These are phyloP conservation scores for Lucilia sericata DNA, from an alignment of 1,140 invertebrate species.

Conservation along the genomic window DNA sequence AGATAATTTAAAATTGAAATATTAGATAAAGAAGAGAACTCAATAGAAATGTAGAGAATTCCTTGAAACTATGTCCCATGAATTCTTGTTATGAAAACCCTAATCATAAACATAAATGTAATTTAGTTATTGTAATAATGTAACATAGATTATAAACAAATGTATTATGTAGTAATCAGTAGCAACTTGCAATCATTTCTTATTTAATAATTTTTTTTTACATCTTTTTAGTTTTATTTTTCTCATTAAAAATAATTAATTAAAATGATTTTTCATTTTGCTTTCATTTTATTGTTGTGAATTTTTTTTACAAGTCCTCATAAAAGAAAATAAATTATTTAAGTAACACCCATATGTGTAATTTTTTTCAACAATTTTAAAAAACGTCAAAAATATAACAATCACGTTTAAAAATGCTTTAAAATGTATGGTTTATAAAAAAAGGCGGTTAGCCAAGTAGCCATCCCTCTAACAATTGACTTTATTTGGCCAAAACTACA, in stretches of 20 bases:
- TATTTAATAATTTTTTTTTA: too few species aligned
- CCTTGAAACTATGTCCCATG: too few species aligned
- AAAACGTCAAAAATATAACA: not conserved
- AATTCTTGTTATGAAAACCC: too few species aligned
- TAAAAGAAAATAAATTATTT: too few species aligned
- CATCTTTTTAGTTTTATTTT: not conserved
- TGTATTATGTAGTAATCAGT: too few species aligned
- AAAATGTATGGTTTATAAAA: not conserved
- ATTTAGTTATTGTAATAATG: too few species aligned
- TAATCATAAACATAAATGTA: too few species aligned
- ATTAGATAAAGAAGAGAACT: too few species aligned
- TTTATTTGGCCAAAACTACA: not conserved
- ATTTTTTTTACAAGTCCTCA: not conserved
- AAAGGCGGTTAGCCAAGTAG: not conserved
- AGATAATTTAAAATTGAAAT: too few species aligned
- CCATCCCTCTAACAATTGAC: not conserved
- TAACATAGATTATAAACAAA: too few species aligned
- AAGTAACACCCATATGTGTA: not conserved
- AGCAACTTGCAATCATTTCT: too few species aligned
- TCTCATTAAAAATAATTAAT: slow-evolving; percentile 9
- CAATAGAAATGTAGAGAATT: too few species aligned
- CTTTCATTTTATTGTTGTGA: not conserved
- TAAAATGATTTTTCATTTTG: slow-evolving; percentile 1
- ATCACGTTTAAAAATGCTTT: not conserved
- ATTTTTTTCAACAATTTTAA: not conserved